Conservation (phyloP, 2,888 invertebrate genomes). For the Cerceris ruficornis region DNA sequence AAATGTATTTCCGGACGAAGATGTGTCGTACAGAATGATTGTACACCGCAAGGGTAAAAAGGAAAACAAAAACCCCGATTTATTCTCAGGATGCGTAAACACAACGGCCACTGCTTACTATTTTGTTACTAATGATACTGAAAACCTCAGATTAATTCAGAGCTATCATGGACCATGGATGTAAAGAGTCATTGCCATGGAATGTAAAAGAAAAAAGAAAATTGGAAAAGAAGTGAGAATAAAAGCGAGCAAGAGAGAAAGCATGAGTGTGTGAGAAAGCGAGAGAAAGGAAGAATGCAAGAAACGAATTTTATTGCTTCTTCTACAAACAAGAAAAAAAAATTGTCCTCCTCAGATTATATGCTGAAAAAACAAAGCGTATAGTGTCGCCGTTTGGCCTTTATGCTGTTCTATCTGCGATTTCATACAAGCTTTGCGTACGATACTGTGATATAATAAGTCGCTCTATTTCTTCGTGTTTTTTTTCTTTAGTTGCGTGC, state of each 20-base stretch:
- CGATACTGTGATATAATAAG: slow-evolving; percentile 79
- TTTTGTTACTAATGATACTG: slow-evolving; percentile 73
- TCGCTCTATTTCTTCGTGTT: slow-evolving; percentile 71
- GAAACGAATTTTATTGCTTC: slow-evolving; percentile 52
- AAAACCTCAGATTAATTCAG: slow-evolving; percentile 66
- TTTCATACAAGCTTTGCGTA: slow-evolving; percentile 77
- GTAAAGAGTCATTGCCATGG: slow-evolving; percentile 57
- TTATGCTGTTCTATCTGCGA: slow-evolving; percentile 79
- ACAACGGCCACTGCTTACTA: slow-evolving; percentile 65
- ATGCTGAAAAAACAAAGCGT: slow-evolving; percentile 54
- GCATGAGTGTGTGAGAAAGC: slow-evolving; percentile 1
- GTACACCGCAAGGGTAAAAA: neutral
- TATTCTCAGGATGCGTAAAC: slow-evolving; percentile 60
- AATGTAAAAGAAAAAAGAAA: slow-evolving; percentile 37
- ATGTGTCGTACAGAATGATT: neutral
- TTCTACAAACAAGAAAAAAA: slow-evolving; percentile 51
- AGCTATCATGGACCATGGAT: slow-evolving; percentile 66
- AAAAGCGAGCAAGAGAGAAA: slow-evolving; percentile 12
- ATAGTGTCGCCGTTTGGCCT: slow-evolving; percentile 76
- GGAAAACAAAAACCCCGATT: slow-evolving; percentile 47
- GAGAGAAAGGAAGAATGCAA: slow-evolving; percentile 13
- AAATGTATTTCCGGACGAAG: neutral
- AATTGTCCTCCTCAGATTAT: slow-evolving; percentile 56
- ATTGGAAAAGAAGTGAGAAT: slow-evolving; percentile 17
- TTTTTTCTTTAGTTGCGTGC: slow-evolving; percentile 56